Evolutionary conservation across 2,797 vertebrate species (phyloP).

Genomic region (Onychomys arenicola): DNA sequence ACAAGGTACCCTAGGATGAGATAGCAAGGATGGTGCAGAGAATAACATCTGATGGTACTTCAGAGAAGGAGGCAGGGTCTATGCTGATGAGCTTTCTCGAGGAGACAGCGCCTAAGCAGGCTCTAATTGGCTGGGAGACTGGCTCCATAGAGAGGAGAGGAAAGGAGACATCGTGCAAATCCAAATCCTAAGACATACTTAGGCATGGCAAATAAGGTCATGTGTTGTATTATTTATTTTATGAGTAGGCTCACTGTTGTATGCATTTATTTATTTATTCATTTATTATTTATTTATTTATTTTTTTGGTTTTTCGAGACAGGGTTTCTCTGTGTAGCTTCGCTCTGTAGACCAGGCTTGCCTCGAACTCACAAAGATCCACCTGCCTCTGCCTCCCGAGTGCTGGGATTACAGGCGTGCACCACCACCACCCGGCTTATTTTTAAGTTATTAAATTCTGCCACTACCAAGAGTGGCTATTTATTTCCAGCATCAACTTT

Average conservation of each 20-base stretch:
- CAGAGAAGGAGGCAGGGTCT: not conserved
- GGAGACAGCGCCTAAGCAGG: not conserved
- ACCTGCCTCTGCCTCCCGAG: too few relatives aligned
- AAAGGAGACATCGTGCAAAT: not conserved
- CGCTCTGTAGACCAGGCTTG: too few relatives aligned
- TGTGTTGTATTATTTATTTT: not conserved
- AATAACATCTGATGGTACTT: constrained; percentile 12
- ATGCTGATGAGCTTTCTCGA: not conserved
- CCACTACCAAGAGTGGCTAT: constrained; percentile 15
- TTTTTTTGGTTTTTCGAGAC: too few relatives aligned
- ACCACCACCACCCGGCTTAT: too few relatives aligned
- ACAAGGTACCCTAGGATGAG: not conserved
- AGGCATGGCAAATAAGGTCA: not conserved
- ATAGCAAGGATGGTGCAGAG: not conserved
- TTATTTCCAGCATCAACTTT: constrained; percentile 45
- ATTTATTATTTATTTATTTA: too few relatives aligned
- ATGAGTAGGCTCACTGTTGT: not conserved
- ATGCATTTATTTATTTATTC: too few relatives aligned
- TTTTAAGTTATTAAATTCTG: constrained; percentile 33
- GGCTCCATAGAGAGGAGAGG: not conserved
- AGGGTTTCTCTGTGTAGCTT: too few relatives aligned
- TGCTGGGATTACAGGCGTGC: too few relatives aligned
- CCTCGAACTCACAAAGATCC: too few relatives aligned
- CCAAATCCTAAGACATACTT: constrained; percentile 13
- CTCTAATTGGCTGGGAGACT: not conserved